phyloP scores from a whole-genome alignment of 2,113 vertebrate genomes.

The Nycticebus coucang region DNA sequence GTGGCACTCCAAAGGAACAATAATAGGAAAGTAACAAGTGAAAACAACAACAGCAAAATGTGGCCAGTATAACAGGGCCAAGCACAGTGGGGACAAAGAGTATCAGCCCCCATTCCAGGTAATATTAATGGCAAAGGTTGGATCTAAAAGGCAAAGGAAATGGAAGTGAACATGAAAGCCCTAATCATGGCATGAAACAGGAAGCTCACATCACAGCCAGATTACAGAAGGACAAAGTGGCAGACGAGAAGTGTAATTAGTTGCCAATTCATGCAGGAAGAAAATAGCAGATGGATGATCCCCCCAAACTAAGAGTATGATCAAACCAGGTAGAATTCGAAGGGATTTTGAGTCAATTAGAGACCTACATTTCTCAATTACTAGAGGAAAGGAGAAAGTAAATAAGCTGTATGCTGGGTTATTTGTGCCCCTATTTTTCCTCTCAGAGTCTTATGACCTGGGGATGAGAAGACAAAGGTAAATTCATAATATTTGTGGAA shows the following conservation, averaged over 20 bases:
- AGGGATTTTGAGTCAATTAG: slow-evolving; percentile 26
- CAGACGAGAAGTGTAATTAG: background rate
- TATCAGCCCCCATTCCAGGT: background rate
- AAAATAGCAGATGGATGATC: background rate
- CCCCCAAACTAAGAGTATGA: background rate
- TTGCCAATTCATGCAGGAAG: background rate
- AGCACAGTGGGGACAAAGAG: background rate
- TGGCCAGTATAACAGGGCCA: background rate
- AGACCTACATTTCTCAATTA: background rate
- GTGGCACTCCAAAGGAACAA: background rate
- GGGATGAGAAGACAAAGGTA: slow-evolving; percentile 1
- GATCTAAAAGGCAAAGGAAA: background rate
- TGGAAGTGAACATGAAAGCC: background rate
- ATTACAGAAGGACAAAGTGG: background rate
- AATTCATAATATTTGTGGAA: background rate
- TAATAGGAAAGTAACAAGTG: background rate
- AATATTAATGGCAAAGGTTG: slow-evolving; percentile 14
- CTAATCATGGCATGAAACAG: background rate
- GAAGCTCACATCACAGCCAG: background rate
- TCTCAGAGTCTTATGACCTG: background rate
- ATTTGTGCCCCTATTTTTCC: background rate
- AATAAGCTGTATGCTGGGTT: background rate
- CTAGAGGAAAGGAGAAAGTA: background rate
- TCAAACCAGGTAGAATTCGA: background rate
- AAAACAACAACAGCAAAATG: background rate